phyloP scores from a whole-genome alignment of 2,113 vertebrate genomes.

The Dolichotis patagonum region DNA sequence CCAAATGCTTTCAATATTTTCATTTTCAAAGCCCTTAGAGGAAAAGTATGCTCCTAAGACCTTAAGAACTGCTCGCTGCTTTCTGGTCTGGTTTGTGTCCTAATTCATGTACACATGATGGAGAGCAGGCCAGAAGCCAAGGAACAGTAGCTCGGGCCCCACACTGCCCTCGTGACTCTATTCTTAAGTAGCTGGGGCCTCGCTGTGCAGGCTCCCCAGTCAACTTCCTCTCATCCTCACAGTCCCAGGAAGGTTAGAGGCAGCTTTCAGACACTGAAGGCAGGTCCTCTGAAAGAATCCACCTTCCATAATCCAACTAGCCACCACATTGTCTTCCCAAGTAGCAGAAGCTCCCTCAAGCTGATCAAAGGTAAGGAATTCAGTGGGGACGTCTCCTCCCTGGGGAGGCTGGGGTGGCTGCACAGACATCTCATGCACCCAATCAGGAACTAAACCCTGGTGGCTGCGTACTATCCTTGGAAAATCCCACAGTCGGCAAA shows the following conservation, averaged over 20 bases:
- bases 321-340: not conserved
- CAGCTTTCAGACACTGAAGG: not conserved
- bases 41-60: conserved; percentile 79
- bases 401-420: not conserved
- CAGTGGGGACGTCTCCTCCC: not conserved
- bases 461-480: not conserved
- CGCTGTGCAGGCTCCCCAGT: not conserved
- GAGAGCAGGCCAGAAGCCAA: conserved; percentile 3
- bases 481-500: not conserved
- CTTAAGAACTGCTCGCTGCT: not conserved
- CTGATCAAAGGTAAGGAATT: not conserved
- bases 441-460: not conserved
- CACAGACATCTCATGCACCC: not conserved
- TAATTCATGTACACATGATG: not conserved
- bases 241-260: not conserved
- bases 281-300: not conserved
- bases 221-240: not conserved
- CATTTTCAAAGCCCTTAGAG: conserved; percentile 55
- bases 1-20: conserved; percentile 80
- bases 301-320: not conserved
- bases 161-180: not conserved
- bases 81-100: conserved; percentile 46
- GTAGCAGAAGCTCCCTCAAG: not conserved
- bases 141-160: not conserved
- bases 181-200: not conserved